Percentiles rank a stretch among this genome's conserved stretches.
phyloP scores from a whole-genome alignment of 2,888 invertebrate species.

The Ophion ventricosus region DNA sequence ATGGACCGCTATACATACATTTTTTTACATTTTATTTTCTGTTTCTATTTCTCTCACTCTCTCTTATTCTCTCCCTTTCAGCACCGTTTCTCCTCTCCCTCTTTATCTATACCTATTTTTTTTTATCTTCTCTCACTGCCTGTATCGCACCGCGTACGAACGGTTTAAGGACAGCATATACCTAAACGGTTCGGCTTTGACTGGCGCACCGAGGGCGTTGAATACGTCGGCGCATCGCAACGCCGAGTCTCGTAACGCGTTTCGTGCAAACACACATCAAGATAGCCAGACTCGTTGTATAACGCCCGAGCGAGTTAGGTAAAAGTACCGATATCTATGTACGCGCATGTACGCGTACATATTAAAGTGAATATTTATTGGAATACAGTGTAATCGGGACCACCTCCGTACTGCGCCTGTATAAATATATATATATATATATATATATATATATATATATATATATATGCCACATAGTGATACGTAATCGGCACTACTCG shows the following conservation, averaged over 20 bases:
- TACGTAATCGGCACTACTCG: slow-evolving; percentile 52
- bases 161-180: slow-evolving; percentile 27
- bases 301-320: slow-evolving; percentile 51
- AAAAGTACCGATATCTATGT: slow-evolving; percentile 41
- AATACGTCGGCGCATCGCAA: slow-evolving; percentile 58
- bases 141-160: slow-evolving; percentile 22
- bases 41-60: background rate
- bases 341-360: slow-evolving; percentile 1
- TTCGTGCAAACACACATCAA: slow-evolving; percentile 51
- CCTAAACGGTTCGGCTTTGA: slow-evolving; percentile 24
- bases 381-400: slow-evolving; percentile 21
- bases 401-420: slow-evolving; percentile 28
- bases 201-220: slow-evolving; percentile 49
- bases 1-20: background rate
- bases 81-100: background rate
- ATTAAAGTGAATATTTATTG: background rate
- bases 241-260: slow-evolving; percentile 48
- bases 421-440: background rate
- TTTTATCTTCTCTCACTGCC: slow-evolving; percentile 6
- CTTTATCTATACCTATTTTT: slow-evolving; percentile 10
- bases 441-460: background rate
- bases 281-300: slow-evolving; percentile 46
- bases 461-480: slow-evolving; percentile 11
- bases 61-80: slow-evolving; percentile 28
- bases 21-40: background rate